Evolutionary conservation across 2,113 vertebrate genomes (phyloP), one percentile per base, ranked within the genome.

Genomic region (Osmerus eperlanus): DNA sequence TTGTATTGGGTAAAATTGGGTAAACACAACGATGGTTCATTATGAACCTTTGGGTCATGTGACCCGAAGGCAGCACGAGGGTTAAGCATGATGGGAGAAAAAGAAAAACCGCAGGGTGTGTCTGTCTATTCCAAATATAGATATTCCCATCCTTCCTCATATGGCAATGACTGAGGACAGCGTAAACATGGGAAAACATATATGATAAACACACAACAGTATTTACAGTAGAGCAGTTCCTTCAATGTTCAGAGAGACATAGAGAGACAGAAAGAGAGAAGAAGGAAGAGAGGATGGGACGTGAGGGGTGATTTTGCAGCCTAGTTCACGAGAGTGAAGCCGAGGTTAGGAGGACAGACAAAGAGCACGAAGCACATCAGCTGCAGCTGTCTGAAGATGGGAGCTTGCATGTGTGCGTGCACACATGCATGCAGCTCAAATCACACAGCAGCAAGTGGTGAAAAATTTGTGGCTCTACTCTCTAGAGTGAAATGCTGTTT

Each of bases 61-160:
- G n/a, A n/a, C n/a, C n/a, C n/a, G n/a, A n/a, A n/a, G n/a, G n/a
- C n/a, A n/a, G n/a, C n/a, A n/a, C n/a, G n/a, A n/a, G n/a, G n/a
- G n/a, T n/a, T n/a, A 69, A 23, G 23, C 1, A 73, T 73, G 76
- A 67, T 78, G 76, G 80, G 73, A 73, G 29, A 51, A n/a, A 25
- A 18, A 70, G 69, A 65, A 65, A 58, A 63, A 36, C 60, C 51
- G 16, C 15, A 21, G 64, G 72, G 75, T 8, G 72, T 28, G 63
- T 64, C 76, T 18, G 66, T 55, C 2, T 21, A 65, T 61, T 15
- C 56, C 61, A 75, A 75, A 72, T 54, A 72, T 58, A 71, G 56
- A 65, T 21, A 19, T 61, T 19, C 11, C 56, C 8, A 14, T 59
- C 7, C 15, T 28, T 61, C 25, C 21, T 13, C 21, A 4, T 61